A percentile compares a stretch with the other conserved stretches of the same genome.
Evolutionary conservation across 2,113 vertebrate species (phyloP).

Genomic region (Trachemys scripta): DNA sequence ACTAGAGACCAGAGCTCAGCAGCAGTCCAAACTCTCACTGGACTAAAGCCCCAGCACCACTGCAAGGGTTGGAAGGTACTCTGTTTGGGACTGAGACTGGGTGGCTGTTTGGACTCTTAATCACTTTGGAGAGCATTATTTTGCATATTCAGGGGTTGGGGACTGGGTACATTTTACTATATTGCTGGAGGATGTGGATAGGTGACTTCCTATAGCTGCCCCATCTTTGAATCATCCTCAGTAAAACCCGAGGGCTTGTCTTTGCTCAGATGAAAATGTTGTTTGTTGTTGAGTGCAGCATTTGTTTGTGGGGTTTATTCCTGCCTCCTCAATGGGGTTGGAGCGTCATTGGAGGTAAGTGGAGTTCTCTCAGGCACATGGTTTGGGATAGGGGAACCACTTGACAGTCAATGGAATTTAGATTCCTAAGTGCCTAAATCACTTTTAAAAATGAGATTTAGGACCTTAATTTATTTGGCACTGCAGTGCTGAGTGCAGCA

Average conservation of each 20-base stretch:
- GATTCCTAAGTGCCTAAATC: background rate
- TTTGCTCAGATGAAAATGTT: background rate
- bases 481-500: background rate
- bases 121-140: background rate
- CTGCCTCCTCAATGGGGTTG: background rate
- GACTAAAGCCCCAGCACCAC: background rate
- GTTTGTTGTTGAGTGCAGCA: background rate
- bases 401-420: background rate
- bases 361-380: background rate
- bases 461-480: background rate
- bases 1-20: background rate
- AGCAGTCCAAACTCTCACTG: background rate
- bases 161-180: rapidly evolving
- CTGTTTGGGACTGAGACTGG: background rate
- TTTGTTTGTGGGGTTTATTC: background rate
- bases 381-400: background rate
- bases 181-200: rapidly evolving
- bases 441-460: background rate
- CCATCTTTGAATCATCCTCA: background rate
- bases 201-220: too few species aligned
- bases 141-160: background rate
- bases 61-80: background rate
- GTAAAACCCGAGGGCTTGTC: background rate
- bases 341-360: background rate
- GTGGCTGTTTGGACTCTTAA: background rate